Evolutionary conservation across 2,888 invertebrate genomes (phyloP).

Genomic region (Matsumyia berberina): DNA sequence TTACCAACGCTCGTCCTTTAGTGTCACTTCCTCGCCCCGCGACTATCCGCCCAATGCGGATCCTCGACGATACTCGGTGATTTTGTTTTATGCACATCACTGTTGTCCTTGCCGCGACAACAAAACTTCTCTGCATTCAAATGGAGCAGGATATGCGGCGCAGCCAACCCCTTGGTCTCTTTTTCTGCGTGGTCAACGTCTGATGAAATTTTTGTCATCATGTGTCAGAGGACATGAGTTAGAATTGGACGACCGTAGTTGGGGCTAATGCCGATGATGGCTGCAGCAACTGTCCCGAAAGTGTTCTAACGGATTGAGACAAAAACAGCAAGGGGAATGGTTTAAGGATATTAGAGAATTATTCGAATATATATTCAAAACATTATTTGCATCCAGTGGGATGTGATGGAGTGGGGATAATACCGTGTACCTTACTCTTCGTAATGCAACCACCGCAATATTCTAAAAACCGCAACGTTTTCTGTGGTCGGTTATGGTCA

Average conservation of each 20-base stretch:
- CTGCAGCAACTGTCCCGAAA: background rate
- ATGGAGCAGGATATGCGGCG: constrained; percentile 43
- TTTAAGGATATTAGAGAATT: constrained; percentile 44
- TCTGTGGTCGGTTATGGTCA: constrained; percentile 63
- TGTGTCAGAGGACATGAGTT: constrained; percentile 47
- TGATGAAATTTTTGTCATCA: constrained; percentile 69
- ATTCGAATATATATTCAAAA: constrained; percentile 51
- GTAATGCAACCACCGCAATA: constrained; percentile 56
- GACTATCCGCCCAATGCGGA: constrained; percentile 55
- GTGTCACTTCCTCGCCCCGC: constrained; percentile 27
- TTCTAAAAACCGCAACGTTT: constrained; percentile 63
- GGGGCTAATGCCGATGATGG: constrained; percentile 22
- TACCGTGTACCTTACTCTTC: constrained; percentile 36
- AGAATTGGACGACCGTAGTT: constrained; percentile 23
- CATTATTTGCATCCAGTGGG: constrained; percentile 57
- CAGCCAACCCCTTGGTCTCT: constrained; percentile 20
- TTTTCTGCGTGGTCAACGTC: constrained; percentile 43
- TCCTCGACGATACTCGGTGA: constrained; percentile 20
- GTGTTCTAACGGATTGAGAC: constrained; percentile 18
- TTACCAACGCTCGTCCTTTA: constrained; percentile 58
- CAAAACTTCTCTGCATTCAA: constrained; percentile 64
- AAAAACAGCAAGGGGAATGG: background rate
- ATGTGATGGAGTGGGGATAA: background rate
- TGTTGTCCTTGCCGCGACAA: constrained; percentile 65
- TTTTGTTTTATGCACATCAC: constrained; percentile 56